Evolutionary conservation across 1,140 invertebrate genomes (phyloP), one percentile per base, ranked within the genome.

Genomic region (Lordiphosa stackelbergi): DNA sequence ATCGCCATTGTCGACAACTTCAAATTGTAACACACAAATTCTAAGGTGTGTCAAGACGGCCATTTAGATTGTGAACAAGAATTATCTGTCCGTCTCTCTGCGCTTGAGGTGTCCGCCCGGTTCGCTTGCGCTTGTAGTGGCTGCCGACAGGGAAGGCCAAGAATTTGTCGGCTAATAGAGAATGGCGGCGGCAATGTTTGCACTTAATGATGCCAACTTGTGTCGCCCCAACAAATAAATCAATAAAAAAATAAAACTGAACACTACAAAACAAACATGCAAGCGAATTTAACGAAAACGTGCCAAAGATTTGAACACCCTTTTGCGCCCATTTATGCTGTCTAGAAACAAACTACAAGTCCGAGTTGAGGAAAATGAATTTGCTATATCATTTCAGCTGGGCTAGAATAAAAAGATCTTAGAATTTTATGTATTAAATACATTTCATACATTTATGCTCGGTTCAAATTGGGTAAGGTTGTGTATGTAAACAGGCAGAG

Each of bases 141-240:
- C 45, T 40, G 60, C 54, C 66, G 75, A 83, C 78, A 83, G 77
- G 77, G 77, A 83, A 83, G 77, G 77, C 77, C 77, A 83, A 83
- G 77, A 83, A 83, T 83, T 83, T 77, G 77, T 81, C 77, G 78
- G 77, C 78, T 84, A 84, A 77, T 83, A 84, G 77, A 84, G 78
- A 83, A 83, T 72, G 78, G 77, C 81, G 73, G 10, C 13, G 19
- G 53, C 40, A 65, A 69, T 78, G 61, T 42, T 58, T 51, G 73
- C 78, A 81, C 75, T 81, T 83, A 83, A 81, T 81, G 75, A 83
- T 81, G 75, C 75, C 75, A 79, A 81, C 74, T 79, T 79, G 61
- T 81, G 75, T 71, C 75, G 71, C 59, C 57, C 59, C 64, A 63
- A 52, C 53, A 69, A 74, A 61, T 74, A 75, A 70, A 75, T 75